Evolutionary conservation across 1,140 invertebrate species (phyloP).

Genomic region (Phymastichus coffea): DNA sequence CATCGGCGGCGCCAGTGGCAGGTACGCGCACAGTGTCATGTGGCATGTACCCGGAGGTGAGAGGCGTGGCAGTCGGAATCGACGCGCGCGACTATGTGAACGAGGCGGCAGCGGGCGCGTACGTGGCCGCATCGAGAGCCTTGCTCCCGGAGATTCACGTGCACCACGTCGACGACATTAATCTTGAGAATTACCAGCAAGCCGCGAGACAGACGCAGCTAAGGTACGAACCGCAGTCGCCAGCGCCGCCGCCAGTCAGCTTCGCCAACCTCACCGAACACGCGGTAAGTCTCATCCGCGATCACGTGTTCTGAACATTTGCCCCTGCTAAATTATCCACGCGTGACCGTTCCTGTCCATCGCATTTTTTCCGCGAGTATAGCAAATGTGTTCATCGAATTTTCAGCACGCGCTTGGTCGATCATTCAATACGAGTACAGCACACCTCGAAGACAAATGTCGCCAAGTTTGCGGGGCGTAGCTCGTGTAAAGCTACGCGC

Average conservation of each 20-base stretch:
- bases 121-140: slow-evolving; percentile 36
- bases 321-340: not conserved
- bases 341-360: too few relatives aligned
- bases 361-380: too few relatives aligned
- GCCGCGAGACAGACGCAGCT: not conserved
- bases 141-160: slow-evolving; percentile 46
- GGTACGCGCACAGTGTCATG: not conserved
- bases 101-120: slow-evolving; percentile 35
- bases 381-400: too few relatives aligned
- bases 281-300: not conserved
- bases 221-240: not conserved
- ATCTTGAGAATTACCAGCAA: slow-evolving; percentile 47
- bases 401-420: too few relatives aligned
- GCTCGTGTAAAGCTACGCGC: too few relatives aligned
- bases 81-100: slow-evolving; percentile 47
- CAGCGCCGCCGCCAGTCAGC: not conserved
- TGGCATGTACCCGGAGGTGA: slow-evolving; percentile 39
- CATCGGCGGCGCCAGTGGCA: not conserved
- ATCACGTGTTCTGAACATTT: not conserved
- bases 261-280: not conserved
- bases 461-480: too few relatives aligned
- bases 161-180: slow-evolving; percentile 46
- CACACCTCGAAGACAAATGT: too few relatives aligned
- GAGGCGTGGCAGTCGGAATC: slow-evolving; percentile 47
- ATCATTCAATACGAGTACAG: too few relatives aligned